Percentiles rank a stretch among this genome's conserved stretches.
Conservation (phyloP, 1,140 invertebrate species). For the Philotrypesis tridentata region DNA sequence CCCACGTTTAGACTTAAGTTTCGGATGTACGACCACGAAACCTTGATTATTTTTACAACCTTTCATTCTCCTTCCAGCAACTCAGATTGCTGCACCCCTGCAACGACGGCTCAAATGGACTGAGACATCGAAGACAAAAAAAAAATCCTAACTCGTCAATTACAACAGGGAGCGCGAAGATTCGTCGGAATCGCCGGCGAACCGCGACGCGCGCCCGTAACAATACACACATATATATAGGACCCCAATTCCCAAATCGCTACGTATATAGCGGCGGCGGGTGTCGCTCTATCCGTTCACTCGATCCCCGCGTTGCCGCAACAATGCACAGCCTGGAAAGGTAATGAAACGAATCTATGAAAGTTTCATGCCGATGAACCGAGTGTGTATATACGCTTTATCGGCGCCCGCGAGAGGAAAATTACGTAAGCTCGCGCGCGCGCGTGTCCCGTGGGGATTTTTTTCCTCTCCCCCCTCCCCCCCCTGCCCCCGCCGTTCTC, state of each 20-base stretch:
- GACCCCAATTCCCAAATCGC: conserved; percentile 5
- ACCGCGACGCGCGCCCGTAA: conserved; percentile 22
- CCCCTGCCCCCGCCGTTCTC: background rate
- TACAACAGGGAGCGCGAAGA: too few species aligned
- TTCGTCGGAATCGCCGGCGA: too few species aligned
- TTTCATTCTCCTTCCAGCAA: too few species aligned
- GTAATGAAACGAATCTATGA: conserved; percentile 48
- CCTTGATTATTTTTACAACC: too few species aligned
- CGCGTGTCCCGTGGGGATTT: background rate
- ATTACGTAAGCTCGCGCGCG: background rate
- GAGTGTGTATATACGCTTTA: background rate
- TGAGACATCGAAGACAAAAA: too few species aligned
- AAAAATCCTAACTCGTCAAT: too few species aligned
- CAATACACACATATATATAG: too few species aligned
- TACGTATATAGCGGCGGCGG: background rate
- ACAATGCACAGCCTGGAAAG: conserved; percentile 35
- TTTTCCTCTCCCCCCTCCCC: too few species aligned
- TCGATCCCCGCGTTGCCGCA: background rate
- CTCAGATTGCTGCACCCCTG: too few species aligned
- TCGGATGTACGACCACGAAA: too few species aligned
- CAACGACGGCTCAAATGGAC: too few species aligned
- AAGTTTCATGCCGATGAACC: conserved; percentile 38
- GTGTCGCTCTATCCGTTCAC: background rate
- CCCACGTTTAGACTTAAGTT: too few species aligned
- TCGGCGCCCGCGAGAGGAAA: background rate